Conservation (phyloP, 2,888 invertebrate genomes). For the Poecilobothrus nobilitatus region DNA sequence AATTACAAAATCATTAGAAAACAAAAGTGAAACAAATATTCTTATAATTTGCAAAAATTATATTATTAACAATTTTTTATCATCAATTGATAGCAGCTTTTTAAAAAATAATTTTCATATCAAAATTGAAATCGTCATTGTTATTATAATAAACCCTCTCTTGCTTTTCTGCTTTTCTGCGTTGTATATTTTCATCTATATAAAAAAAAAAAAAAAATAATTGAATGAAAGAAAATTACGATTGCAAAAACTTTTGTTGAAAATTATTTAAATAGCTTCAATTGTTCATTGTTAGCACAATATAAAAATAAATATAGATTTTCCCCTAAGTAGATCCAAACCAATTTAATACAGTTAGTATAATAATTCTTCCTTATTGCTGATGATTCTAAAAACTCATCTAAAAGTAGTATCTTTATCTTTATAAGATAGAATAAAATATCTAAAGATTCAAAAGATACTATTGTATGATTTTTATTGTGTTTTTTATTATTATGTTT, state of each 20-base stretch:
- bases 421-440: neutral
- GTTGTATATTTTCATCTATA: too few relatives aligned
- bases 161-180: too few relatives aligned
- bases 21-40: neutral
- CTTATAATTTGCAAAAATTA: slow-evolving; percentile 1
- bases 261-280: neutral
- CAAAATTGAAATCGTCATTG: neutral
- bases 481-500: neutral
- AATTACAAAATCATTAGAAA: too few relatives aligned
- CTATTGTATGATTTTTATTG: neutral
- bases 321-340: neutral
- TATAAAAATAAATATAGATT: neutral
- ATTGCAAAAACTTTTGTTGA: neutral
- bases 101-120: neutral
- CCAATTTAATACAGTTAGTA: neutral
- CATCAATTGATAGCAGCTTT: neutral
- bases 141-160: neutral
- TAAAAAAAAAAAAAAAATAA: too few relatives aligned
- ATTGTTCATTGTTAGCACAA: neutral
- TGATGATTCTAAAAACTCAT: neutral
- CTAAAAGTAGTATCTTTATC: neutral
- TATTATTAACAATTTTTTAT: neutral
- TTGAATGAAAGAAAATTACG: too few relatives aligned
- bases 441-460: neutral
- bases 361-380: slow-evolving; percentile 4